Base-by-base conservation (phyloP, 1,140 invertebrate genomes). In the Camponotus vicinus region DNA sequence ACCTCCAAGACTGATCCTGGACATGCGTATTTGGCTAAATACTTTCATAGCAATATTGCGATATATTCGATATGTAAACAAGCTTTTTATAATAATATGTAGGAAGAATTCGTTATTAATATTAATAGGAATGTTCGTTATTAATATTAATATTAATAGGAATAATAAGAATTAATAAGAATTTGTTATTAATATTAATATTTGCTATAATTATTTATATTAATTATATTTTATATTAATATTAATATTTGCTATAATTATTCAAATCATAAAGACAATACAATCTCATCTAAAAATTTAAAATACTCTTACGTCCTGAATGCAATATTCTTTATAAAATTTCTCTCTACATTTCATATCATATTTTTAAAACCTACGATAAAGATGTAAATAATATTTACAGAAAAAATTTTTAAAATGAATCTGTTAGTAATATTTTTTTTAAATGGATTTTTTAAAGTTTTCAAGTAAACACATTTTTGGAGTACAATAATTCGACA, bases 1-100 rank as follows among this genome's bases (percentile, higher is more conserved):
- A 21, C 15, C 45, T 70, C 69, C 63, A 57, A 73, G 73, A 75
- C 32, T 49, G 32, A 82, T 59, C n/a, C 11, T 15, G 9, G 37
- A 45, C 15, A 18, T 34, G 13, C 18, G 2, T 49, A 61, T 82
- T 73, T 40, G 55, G 11, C 13, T 45, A 75, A 75, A 32, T 37
- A 83, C 69, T 82, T 82, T 69, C 55, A 21, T 21, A 27, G 40
- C 52, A 70, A 21, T 70, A 42, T 70, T 52, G 49, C 78, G 15
- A 40, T 69, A 6, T 32, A 49, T 15, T 7, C 69, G 7, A 71
- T 6, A 7, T 9, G 13, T 34, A 80, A 70, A 49, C 11, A 6
- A 69, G 1, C 49, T 80, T 80, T 80, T 52, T 59, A 70, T 32
- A 57, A 37, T 40, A 77, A 67, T 37, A 3, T 21, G 21, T 21